A percentile compares a stretch with the other conserved stretches of the same genome.
Conservation (phyloP, 2,113 vertebrate species). For the Lamprologus lemairii region DNA sequence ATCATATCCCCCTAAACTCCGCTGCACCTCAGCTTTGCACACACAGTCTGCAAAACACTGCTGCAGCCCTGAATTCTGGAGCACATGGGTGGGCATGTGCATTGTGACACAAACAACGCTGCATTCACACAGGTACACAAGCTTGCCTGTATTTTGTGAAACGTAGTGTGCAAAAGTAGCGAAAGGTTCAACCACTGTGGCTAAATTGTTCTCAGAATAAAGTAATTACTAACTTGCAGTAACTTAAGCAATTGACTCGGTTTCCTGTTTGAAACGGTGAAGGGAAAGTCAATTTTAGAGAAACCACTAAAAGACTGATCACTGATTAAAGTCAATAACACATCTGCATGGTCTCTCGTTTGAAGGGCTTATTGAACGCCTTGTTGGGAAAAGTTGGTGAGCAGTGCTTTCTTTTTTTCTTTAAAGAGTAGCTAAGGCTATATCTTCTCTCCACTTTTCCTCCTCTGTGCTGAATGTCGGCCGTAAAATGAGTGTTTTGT, state of each 20-base stretch:
- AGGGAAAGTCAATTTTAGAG: constrained; percentile 35
- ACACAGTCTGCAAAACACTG: constrained; percentile 2
- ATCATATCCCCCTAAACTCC: constrained; percentile 45
- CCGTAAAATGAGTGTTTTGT: constrained; percentile 9
- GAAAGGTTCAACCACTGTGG: neutral
- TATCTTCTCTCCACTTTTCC: neutral
- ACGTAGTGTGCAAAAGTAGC: neutral
- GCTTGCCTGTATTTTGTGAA: neutral
- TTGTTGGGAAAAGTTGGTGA: constrained; percentile 49
- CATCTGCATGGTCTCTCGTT: constrained; percentile 42
- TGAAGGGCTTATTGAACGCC: constrained; percentile 46
- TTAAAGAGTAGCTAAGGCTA: neutral
- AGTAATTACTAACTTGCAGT: constrained; percentile 38
- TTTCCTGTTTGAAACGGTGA: constrained; percentile 28
- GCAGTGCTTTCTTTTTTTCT: neutral
- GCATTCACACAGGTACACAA: neutral
- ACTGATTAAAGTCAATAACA: constrained; percentile 46
- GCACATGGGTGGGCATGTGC: neutral
- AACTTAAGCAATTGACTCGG: constrained; percentile 20
- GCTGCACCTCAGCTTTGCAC: neutral
- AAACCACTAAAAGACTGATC: constrained; percentile 57
- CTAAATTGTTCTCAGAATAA: constrained; percentile 1
- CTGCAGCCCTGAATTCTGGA: neutral
- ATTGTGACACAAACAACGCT: neutral
- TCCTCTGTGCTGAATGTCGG: neutral